A percentile compares a stretch with the other conserved stretches of the same genome.
These are phyloP conservation scores for Periophthalmus modestus DNA, from an alignment of 2,113 vertebrate species.

Conservation along the genomic window DNA sequence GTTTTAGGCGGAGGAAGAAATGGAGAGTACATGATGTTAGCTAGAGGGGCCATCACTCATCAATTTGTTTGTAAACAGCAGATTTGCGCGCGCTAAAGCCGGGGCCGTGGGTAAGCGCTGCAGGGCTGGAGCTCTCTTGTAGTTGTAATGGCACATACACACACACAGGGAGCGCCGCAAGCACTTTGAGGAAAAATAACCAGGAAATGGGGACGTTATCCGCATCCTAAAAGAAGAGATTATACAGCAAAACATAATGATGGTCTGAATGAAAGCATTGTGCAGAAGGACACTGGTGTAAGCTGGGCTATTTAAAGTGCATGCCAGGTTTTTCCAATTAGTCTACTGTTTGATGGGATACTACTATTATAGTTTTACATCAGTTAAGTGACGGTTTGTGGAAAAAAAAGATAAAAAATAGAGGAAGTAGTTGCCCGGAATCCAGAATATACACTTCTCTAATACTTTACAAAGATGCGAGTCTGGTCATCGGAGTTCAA, in stretches of 20 bases:
- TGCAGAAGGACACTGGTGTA: not conserved
- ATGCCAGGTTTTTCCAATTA: not conserved
- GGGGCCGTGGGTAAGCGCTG: conserved; percentile 54
- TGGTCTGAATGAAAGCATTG: not conserved
- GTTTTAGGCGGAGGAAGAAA: conserved; percentile 57
- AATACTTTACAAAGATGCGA: too few species aligned
- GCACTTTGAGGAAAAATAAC: conserved; percentile 52
- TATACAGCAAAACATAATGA: not conserved
- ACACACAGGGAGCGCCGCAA: conserved; percentile 25
- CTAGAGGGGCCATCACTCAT: conserved; percentile 75
- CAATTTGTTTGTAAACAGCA: conserved; percentile 81
- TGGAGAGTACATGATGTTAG: conserved; percentile 65
- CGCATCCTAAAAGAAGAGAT: conserved; percentile 29
- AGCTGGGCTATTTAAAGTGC: not conserved
- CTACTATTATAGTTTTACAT: too few species aligned
- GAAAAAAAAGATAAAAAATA: too few species aligned
- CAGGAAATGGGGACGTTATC: conserved; percentile 47
- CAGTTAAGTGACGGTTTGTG: not conserved
- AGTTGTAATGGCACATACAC: conserved; percentile 12
- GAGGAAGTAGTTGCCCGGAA: too few species aligned
- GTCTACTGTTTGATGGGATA: too few species aligned
- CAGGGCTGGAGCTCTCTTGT: conserved; percentile 24
- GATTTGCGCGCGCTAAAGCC: conserved; percentile 76
- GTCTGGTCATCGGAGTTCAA: too few species aligned
- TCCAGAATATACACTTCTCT: too few species aligned